Base-by-base conservation (phyloP, 2,797 vertebrate species). In the Mareca strepera region DNA sequence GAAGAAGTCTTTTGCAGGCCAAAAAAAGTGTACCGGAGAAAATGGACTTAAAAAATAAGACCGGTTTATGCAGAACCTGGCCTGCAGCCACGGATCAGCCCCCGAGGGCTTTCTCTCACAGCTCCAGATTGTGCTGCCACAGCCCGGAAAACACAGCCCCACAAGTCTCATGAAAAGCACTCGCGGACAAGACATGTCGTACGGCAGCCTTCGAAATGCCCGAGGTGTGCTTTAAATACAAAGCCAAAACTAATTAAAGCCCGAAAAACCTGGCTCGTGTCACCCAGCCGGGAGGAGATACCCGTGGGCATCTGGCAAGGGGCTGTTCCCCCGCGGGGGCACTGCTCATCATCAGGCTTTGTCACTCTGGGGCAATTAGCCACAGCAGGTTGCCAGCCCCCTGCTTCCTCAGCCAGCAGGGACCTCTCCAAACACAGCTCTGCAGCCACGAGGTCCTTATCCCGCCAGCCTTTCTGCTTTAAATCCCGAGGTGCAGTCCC, bases 1-100 rank as follows among this genome's bases (percentile, higher is more conserved):
- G 97, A 98, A 98, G 97, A 98, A 97, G 95, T 94, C 96, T 97
- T 96, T 96, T 97, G 96, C 96, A 95, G 94, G 94, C 91, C 74
- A 92, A 91, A 94, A 97, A 96, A 96, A 93, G 87, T 96, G 94
- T 93, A 93, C 53, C 75, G 88, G 96, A 89, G 90, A 97, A 97
- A 96, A 94, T 79, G 88, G 92, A 93, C 96, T 96, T 97, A 93
- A 96, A 97, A 96, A 98, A 90, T 90, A 97, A 97, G 94, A 96
- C 88, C 96, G 94, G 97, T 97, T 97, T 95, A 98, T 96, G 97
- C 92, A 91, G 96, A 95, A 82, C 72, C 88, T 97, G 97, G 98
- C 97, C 96, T 12, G 15, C 80, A 82, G 96, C 97, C 98, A 97
- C 9, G 33, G 87, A 82, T 63, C 18, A 76, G 90, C 94, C 97